A percentile compares a stretch with the other conserved stretches of the same genome.
Evolutionary conservation across 2,113 vertebrate species (phyloP).

Genomic region (Oryzias curvinotus): DNA sequence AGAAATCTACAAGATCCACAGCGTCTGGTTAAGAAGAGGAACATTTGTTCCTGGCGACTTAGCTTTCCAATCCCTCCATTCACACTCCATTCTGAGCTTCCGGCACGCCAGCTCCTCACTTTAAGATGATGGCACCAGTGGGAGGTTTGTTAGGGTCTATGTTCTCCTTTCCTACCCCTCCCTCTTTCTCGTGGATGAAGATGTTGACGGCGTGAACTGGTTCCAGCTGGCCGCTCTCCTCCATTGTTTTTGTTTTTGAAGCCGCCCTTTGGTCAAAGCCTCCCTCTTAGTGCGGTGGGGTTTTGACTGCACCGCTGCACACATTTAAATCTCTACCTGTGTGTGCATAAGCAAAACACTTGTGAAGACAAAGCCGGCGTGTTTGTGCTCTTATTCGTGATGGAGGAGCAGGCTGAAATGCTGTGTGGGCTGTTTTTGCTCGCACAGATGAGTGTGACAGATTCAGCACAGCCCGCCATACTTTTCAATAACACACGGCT

Average conservation of each 20-base stretch:
- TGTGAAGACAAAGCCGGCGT: constrained; percentile 22
- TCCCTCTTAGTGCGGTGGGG: constrained; percentile 1
- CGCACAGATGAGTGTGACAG: constrained; percentile 20
- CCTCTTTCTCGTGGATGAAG: constrained; percentile 52
- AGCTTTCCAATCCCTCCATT: neutral
- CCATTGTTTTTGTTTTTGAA: constrained; percentile 16
- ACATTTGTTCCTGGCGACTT: constrained; percentile 7
- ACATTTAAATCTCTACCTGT: neutral
- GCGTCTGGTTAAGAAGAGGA: neutral
- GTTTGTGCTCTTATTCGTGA: constrained; percentile 10
- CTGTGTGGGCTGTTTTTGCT: constrained; percentile 42
- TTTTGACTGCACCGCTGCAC: constrained; percentile 1
- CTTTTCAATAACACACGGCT: constrained; percentile 38
- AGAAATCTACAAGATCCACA: neutral
- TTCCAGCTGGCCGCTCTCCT: constrained; percentile 65
- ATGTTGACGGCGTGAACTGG: constrained; percentile 66
- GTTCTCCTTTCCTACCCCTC: constrained; percentile 10
- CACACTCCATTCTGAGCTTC: constrained; percentile 1
- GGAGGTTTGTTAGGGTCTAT: constrained; percentile 36
- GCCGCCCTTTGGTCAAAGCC: constrained; percentile 16
- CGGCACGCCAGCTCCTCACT: constrained; percentile 30
- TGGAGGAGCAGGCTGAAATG: constrained; percentile 32
- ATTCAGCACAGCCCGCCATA: constrained; percentile 30
- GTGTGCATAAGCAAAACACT: constrained; percentile 9
- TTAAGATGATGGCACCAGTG: constrained; percentile 50